Evolutionary conservation across 1,140 invertebrate species (phyloP).

Genomic region (Brachionus koreanus): DNA sequence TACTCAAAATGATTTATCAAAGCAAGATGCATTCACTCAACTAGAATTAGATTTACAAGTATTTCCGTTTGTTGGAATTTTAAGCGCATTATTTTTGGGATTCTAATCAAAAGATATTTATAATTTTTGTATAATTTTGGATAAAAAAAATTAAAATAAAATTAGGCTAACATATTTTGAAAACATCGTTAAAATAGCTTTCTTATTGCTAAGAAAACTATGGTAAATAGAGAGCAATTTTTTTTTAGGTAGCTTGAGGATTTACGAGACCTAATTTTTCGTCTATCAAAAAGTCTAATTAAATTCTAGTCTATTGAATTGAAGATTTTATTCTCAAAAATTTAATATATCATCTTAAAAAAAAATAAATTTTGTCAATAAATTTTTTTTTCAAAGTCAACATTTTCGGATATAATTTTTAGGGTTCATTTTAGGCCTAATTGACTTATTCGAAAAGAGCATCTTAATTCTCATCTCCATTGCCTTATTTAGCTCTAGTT

Average conservation of each 20-base stretch:
- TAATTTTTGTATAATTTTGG: background rate
- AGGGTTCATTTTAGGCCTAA: background rate
- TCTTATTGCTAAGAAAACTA: background rate
- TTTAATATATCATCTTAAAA: too few relatives aligned
- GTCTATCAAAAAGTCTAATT: conserved; percentile 1
- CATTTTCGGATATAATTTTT: background rate
- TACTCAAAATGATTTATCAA: background rate
- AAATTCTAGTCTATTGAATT: background rate
- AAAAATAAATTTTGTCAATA: too few relatives aligned
- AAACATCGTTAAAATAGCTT: conserved; percentile 3
- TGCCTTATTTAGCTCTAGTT: background rate
- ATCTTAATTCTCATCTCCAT: background rate
- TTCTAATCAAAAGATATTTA: background rate
- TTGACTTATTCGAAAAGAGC: background rate
- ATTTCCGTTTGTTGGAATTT: background rate
- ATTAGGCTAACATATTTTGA: background rate
- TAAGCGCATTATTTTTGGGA: background rate
- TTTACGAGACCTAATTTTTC: background rate
- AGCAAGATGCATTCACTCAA: background rate
- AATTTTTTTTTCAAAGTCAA: background rate
- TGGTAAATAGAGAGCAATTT: background rate
- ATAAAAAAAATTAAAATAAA: background rate
- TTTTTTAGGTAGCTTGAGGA: background rate
- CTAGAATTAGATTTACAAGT: background rate
- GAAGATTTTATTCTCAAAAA: background rate